phyloP scores from a whole-genome alignment of 1,140 invertebrate species.

The Euwallacea fornicatus region DNA sequence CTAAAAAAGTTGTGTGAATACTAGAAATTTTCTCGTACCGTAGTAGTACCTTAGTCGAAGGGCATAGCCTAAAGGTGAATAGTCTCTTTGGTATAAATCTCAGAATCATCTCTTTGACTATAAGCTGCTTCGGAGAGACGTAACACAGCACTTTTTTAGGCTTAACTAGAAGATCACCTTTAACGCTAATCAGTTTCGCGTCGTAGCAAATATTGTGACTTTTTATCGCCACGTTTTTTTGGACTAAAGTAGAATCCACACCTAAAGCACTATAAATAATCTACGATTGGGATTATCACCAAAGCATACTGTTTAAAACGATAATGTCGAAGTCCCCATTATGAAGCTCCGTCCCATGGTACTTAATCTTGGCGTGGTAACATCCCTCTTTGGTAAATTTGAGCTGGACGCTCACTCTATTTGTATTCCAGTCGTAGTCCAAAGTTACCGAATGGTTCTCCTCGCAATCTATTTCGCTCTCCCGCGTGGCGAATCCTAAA shows the following conservation, averaged over 20 bases:
- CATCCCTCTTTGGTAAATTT: constrained; percentile 72
- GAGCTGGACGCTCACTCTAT: constrained; percentile 67
- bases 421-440: constrained; percentile 66
- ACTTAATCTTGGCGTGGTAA: constrained; percentile 80
- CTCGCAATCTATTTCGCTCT: constrained; percentile 53
- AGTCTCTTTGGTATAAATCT: constrained; percentile 91
- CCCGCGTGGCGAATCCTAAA: constrained; percentile 51
- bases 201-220: constrained; percentile 85
- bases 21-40: background rate
- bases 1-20: constrained; percentile 41
- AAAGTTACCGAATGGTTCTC: constrained; percentile 63
- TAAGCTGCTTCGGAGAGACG: constrained; percentile 84
- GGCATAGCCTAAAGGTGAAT: constrained; percentile 87
- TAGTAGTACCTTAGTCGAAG: constrained; percentile 78
- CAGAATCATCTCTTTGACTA: constrained; percentile 88
- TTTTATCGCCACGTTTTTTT: constrained; percentile 82
- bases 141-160: constrained; percentile 87
- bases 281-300: constrained; percentile 17
- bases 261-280: constrained; percentile 55
- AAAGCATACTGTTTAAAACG: constrained; percentile 77
- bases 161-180: constrained; percentile 65
- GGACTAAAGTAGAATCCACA: constrained; percentile 78
- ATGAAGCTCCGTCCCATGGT: constrained; percentile 74
- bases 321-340: constrained; percentile 94
- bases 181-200: constrained; percentile 75